Base-by-base conservation (phyloP, 53 echinoderm and acorn worm genomes). In the Mesocentrotus franciscanus region DNA sequence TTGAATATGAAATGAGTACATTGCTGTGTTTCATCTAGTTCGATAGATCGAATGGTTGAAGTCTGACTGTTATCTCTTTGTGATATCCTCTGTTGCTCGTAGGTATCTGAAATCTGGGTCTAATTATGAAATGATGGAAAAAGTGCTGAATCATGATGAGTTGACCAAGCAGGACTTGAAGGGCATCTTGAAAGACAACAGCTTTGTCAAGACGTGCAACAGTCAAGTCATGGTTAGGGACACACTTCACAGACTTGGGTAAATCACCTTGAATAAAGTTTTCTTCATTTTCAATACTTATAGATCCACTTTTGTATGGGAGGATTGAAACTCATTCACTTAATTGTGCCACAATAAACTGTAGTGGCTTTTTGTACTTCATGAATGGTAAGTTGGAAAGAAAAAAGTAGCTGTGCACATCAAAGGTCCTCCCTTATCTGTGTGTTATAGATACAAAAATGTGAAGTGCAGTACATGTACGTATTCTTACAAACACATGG, bases 181-280 rank as follows among this genome's bases (percentile, higher is more conserved):
- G 13, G 29, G 49, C 6, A 72, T 62, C 68, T 91, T 72, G 56
- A 26, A 56, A 32, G 74, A 34, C 42, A 34, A 57, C 11, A 56
- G 35, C 49, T 24, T 92, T 24, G 57, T 75, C 27, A 92, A 20
- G 92, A 92, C 75, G 57, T 18, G 26, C 10, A n/a, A 75, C 9
- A 49, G 27, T 64, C 64, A 72, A 56, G 92, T 13, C 34, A 56
- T 49, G 35, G 75, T 92, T 57, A 74, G 12, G 29, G 75, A 57
- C 39, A 92, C 92, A 72, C 71, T 92, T 35, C 92, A 92, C 42
- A 71, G 74, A 72, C 15, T 92, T 24, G 92, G 92, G 92, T 92
- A 92, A 56, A 26, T 70, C 85, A 85, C 24, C 85, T 56, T 1
- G 1, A 33, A 36, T 85, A 9, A 55, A 8, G 56, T 56, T 10